Base-by-base conservation (phyloP, 2,113 vertebrate genomes). In the Turnix velox region DNA sequence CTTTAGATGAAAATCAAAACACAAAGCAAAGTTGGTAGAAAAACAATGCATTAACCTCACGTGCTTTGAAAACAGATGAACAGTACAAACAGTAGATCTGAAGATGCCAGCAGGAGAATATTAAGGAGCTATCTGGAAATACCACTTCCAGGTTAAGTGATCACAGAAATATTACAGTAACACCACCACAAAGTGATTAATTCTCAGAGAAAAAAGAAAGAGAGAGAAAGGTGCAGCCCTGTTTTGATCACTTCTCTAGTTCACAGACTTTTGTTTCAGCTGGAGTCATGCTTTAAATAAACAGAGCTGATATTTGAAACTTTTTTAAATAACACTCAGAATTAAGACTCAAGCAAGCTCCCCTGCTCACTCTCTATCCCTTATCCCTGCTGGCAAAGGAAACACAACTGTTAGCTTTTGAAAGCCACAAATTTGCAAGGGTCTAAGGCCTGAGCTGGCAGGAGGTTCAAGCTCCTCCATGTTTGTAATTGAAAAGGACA, bases 401-500 rank as follows among this genome's bases (percentile, higher is more conserved):
- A 97, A 96, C 78, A 93, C 84, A 97, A 81, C 84, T 69, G 55
- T 93, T 97, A 96, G 96, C 96, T 96, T 95, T 96, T 71, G 87
- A 96, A 97, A 97, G 90, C 91, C 80, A 86, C 88, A 96, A 87
- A 95, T 96, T 75, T 75, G 76, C 89, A 94, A 90, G 78, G 84
- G 94, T 82, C 91, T 95, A 91, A 92, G 88, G 76, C 73, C 31
- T 84, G 94, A 95, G 90, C 93, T 97, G 93, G 97, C 96, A 95
- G 94, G 93, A 96, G 94, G 88, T 90, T 73, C 92, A 86, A 88
- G 87, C 88, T 96, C 91, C 94, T 96, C 89, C 58, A 94, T 97
- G 94, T 87, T 96, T 96, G 95, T 97, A 98, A 98, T 97, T 97
- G 97, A 97, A 97, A 96, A 96, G 96, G 98, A 98, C 97, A 94